Evolutionary conservation across 1,140 invertebrate species (phyloP).

Genomic region (Saxidomus purpurata): DNA sequence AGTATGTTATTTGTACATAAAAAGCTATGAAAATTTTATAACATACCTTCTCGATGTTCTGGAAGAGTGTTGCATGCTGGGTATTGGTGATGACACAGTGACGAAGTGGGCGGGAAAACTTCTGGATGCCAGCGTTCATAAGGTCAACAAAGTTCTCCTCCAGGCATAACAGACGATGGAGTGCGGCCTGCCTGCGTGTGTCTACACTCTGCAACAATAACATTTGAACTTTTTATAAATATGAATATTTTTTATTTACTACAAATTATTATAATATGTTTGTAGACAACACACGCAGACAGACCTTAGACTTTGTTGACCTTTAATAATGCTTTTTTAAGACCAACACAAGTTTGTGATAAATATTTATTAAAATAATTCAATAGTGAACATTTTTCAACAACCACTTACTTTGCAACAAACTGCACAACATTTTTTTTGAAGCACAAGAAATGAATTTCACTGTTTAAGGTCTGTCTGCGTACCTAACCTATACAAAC

Average conservation of each 20-base stretch:
- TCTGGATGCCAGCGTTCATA: slow-evolving; percentile 70
- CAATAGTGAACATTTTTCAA: too few relatives aligned
- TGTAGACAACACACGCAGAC: slow-evolving; percentile 46
- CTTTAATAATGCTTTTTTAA: background rate
- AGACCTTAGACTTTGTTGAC: slow-evolving; percentile 21
- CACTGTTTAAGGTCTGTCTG: too few relatives aligned
- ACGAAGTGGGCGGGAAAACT: slow-evolving; percentile 71
- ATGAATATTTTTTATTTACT: too few relatives aligned
- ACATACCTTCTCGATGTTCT: slow-evolving; percentile 76
- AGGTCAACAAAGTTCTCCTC: slow-evolving; percentile 69
- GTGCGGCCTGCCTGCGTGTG: slow-evolving; percentile 56
- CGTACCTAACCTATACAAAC: too few relatives aligned
- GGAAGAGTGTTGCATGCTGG: slow-evolving; percentile 71
- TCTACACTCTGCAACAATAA: slow-evolving; percentile 48
- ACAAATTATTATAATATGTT: too few relatives aligned
- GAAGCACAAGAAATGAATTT: too few relatives aligned
- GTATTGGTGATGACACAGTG: slow-evolving; percentile 62
- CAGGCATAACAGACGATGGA: slow-evolving; percentile 52
- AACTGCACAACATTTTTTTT: too few relatives aligned
- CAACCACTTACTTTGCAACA: too few relatives aligned
- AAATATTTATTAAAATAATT: too few relatives aligned
- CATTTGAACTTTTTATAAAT: background rate
- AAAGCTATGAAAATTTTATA: too few relatives aligned
- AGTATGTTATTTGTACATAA: too few relatives aligned
- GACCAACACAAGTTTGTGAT: too few relatives aligned